Conservation (phyloP, 92 coral and sea anemone species). For the Palythoa grandis region DNA sequence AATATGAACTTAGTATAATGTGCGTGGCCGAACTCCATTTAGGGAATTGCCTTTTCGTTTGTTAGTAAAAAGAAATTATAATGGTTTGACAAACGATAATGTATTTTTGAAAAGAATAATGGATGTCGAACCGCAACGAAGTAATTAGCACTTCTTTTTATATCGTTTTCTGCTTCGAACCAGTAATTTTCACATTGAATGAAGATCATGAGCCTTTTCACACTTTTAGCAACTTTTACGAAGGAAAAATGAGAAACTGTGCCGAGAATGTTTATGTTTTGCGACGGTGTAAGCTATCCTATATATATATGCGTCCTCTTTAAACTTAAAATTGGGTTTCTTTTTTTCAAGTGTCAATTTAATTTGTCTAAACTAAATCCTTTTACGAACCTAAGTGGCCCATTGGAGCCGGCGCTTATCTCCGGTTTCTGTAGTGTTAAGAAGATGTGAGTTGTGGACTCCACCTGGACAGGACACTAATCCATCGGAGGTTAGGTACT, state of each 20-base stretch:
- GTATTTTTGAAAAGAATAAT: conserved; percentile 12
- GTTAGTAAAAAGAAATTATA: not conserved
- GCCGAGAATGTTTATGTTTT: not conserved
- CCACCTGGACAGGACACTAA: no score
- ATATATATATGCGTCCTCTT: not conserved
- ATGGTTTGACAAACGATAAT: conserved; percentile 3
- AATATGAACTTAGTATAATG: no score
- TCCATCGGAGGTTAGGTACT: no score
- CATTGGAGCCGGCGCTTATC: no score
- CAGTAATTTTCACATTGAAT: conserved; percentile 3
- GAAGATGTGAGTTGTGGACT: no score
- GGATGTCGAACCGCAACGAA: not conserved
- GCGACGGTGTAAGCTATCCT: not conserved
- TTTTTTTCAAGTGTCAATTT: not conserved
- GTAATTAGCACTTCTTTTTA: conserved; percentile 24
- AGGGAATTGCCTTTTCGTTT: not conserved
- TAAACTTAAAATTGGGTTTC: not conserved
- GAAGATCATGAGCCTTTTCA: not conserved
- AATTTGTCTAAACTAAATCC: not conserved
- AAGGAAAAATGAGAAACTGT: not conserved
- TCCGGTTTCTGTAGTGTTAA: no score
- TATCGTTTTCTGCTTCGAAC: not conserved
- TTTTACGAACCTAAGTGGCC: no score
- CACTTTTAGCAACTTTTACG: not conserved
- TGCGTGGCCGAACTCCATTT: not conserved